Conservation (phyloP, 2,113 vertebrate species). For the Hiodon tergisus region DNA sequence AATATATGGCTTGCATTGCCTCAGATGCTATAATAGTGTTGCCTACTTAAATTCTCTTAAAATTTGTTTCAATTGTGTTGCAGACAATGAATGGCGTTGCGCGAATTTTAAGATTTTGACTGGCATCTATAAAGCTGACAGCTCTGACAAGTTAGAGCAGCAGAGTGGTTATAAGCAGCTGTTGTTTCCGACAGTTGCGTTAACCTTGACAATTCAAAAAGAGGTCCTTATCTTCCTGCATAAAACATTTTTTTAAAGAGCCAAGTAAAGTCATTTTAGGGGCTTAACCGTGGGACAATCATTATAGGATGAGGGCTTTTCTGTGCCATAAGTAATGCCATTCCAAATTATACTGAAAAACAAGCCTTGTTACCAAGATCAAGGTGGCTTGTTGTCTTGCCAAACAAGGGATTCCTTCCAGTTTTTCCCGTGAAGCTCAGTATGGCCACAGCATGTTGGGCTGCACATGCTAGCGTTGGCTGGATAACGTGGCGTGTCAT, state of each 20-base stretch:
- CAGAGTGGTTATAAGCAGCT: constrained; percentile 40
- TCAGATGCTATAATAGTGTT: too few relatives aligned
- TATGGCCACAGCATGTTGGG: constrained; percentile 30
- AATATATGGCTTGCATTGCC: too few relatives aligned
- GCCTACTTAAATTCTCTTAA: too few relatives aligned
- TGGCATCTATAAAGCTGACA: too few relatives aligned
- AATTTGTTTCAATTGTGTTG: too few relatives aligned
- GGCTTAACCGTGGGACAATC: too few relatives aligned
- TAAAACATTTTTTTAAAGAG: constrained; percentile 6
- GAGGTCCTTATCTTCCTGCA: constrained; percentile 20
- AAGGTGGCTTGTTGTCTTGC: constrained; percentile 22
- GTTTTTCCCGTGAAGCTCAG: constrained; percentile 25
- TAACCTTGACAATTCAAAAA: constrained; percentile 29
- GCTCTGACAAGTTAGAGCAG: constrained; percentile 35
- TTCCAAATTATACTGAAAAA: constrained; percentile 7
- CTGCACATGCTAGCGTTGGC: constrained; percentile 30
- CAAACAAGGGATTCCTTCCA: constrained; percentile 25
- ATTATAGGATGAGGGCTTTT: too few relatives aligned
- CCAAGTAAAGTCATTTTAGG: not conserved
- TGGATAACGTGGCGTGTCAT: constrained; percentile 8
- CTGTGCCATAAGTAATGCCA: too few relatives aligned
- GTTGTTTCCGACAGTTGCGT: constrained; percentile 30
- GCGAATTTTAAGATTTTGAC: too few relatives aligned
- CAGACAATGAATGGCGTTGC: too few relatives aligned
- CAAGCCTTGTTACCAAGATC: constrained; percentile 24